These are phyloP conservation scores for Lateolabrax maculatus DNA, from an alignment of 2,797 vertebrate species.

Conservation along the genomic window DNA sequence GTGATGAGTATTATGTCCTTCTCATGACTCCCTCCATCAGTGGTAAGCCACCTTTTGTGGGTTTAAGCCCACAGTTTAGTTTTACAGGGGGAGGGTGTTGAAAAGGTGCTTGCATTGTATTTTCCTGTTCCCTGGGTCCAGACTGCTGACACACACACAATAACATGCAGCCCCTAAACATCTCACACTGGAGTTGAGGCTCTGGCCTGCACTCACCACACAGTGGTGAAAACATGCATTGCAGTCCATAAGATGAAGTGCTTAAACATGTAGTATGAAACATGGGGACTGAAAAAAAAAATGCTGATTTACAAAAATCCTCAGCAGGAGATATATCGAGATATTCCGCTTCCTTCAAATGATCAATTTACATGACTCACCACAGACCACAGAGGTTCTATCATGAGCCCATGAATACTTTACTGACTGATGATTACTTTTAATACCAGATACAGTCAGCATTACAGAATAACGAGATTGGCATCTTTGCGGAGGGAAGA, in stretches of 20 bases:
- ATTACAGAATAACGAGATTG: not conserved
- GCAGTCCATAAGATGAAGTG: slow-evolving; percentile 10
- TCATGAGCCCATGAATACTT: not conserved
- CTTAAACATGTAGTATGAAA: not conserved
- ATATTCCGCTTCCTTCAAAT: not conserved
- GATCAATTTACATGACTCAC: not conserved
- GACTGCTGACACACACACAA: slow-evolving; percentile 83
- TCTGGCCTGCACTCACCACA: slow-evolving; percentile 35
- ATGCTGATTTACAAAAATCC: too few species aligned
- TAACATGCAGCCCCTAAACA: slow-evolving; percentile 61
- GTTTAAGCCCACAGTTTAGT: slow-evolving; percentile 76
- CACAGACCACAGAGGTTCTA: not conserved
- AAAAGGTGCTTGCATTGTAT: slow-evolving; percentile 84
- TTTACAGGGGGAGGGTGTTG: slow-evolving; percentile 62
- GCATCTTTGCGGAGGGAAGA: not conserved
- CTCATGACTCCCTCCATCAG: slow-evolving; percentile 58
- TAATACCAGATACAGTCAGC: not conserved
- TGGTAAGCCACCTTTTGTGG: slow-evolving; percentile 82
- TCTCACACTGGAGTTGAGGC: slow-evolving; percentile 41
- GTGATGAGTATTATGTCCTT: slow-evolving; percentile 70
- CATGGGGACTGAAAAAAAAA: not conserved
- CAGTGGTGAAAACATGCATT: slow-evolving; percentile 23
- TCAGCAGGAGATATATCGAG: not conserved
- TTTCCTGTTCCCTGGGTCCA: slow-evolving; percentile 72
- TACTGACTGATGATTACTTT: not conserved